Conservation (phyloP, 2,888 invertebrate genomes). For the Formica aserva region DNA sequence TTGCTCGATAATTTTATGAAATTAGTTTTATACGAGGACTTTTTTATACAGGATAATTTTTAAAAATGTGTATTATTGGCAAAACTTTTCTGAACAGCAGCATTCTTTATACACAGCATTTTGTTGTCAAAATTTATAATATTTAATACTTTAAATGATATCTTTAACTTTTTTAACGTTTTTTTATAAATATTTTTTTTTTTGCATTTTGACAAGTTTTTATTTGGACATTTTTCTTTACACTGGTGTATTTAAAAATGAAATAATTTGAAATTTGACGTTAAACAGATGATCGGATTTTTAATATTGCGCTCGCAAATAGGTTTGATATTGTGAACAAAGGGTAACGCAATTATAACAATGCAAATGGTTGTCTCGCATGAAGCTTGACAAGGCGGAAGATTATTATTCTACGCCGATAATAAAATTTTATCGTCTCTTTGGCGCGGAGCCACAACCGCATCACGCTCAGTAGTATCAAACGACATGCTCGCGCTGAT, state of each 20-base stretch:
- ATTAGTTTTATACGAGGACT: not conserved
- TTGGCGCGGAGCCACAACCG: not conserved
- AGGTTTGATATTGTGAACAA: slow-evolving; percentile 16
- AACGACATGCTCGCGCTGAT: slow-evolving; percentile 48
- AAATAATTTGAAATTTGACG: not conserved
- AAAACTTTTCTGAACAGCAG: not conserved
- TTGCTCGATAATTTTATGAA: not conserved
- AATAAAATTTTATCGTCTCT: slow-evolving; percentile 37
- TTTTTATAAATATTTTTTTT: not conserved
- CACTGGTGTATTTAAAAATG: not conserved
- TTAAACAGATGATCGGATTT: not conserved
- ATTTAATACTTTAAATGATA: not conserved
- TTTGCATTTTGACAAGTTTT: not conserved
- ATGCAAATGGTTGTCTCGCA: slow-evolving; percentile 23
- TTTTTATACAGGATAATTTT: not conserved
- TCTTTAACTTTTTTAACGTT: not conserved
- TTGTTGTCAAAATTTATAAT: not conserved
- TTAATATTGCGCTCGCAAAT: slow-evolving; percentile 5
- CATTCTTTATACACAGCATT: not conserved
- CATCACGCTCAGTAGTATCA: slow-evolving; percentile 22
- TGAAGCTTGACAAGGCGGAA: not conserved
- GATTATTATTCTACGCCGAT: slow-evolving; percentile 28
- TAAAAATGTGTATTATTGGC: not conserved
- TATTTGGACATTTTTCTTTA: not conserved
- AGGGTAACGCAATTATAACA: slow-evolving; percentile 5